phyloP scores from a whole-genome alignment of 2,888 invertebrate genomes.

The Tuta absoluta region DNA sequence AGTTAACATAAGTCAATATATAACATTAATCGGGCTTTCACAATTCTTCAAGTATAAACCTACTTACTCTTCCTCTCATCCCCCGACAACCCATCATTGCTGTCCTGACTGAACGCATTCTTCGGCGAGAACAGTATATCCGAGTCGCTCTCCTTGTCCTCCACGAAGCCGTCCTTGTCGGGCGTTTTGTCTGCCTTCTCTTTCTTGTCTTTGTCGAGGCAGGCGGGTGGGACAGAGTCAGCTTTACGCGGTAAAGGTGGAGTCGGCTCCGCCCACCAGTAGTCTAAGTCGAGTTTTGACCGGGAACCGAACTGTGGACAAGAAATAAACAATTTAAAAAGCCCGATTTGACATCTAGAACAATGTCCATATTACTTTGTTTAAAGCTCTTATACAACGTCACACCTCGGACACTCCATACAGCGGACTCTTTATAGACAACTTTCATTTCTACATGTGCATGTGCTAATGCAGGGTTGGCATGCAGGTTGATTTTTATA shows the following conservation, averaged over 20 bases:
- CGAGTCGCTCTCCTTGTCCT: constrained; percentile 65
- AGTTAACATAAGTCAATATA: too few relatives aligned
- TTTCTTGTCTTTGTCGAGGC: constrained; percentile 42
- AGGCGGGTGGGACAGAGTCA: constrained; percentile 12
- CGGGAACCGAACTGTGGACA: constrained; percentile 85
- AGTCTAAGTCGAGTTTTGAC: constrained; percentile 88
- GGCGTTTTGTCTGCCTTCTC: constrained; percentile 50
- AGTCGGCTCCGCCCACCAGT: constrained; percentile 86
- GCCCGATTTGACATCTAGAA: too few relatives aligned
- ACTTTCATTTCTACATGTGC: too few relatives aligned
- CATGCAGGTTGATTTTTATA: too few relatives aligned
- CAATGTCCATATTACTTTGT: too few relatives aligned
- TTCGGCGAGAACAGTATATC: constrained; percentile 68
- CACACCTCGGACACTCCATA: too few relatives aligned
- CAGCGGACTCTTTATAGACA: too few relatives aligned
- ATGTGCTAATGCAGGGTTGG: too few relatives aligned
- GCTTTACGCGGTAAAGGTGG: constrained; percentile 57
- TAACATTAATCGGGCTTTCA: too few relatives aligned
- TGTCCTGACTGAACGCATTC: constrained; percentile 66
- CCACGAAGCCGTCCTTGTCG: constrained; percentile 57
- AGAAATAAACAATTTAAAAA: constrained; percentile 13
- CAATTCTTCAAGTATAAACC: background rate
- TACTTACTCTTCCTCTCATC: constrained; percentile 69
- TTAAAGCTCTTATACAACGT: too few relatives aligned
- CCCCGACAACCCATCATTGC: constrained; percentile 73